Percentiles rank a stretch among this genome's conserved stretches.
These are phyloP conservation scores for Xestia xanthographa DNA, from an alignment of 2,888 invertebrate species.

Conservation along the genomic window DNA sequence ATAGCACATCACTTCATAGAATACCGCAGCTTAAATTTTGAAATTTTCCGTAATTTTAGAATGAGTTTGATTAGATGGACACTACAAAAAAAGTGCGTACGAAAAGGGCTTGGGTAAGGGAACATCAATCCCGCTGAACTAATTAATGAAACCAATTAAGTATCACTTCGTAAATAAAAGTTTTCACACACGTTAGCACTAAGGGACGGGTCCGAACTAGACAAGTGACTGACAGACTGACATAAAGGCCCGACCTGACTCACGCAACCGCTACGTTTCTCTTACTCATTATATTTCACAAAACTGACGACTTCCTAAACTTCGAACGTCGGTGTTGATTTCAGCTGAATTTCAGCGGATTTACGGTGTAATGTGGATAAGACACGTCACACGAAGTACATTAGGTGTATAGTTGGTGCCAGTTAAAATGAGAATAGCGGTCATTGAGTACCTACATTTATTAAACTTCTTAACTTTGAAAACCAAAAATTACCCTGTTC, in stretches of 20 bases:
- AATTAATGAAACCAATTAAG: conserved; percentile 42
- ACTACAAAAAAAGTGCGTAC: conserved; percentile 9
- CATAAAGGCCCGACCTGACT: conserved; percentile 70
- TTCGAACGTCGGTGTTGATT: conserved; percentile 56
- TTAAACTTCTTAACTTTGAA: no score
- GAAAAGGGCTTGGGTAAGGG: conserved; percentile 17
- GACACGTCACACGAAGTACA: background rate
- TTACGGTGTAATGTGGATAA: conserved; percentile 16
- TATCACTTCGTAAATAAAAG: conserved; percentile 32
- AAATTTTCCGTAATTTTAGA: background rate
- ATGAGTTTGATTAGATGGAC: background rate
- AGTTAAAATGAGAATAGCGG: no score
- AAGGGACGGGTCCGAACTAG: conserved; percentile 58
- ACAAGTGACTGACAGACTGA: conserved; percentile 74
- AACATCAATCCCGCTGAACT: background rate
- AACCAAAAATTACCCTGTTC: no score
- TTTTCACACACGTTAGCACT: conserved; percentile 42
- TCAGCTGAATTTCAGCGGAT: conserved; percentile 31
- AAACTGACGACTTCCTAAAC: conserved; percentile 70
- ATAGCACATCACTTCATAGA: background rate
- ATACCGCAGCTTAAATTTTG: background rate
- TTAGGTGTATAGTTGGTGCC: no score
- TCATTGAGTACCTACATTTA: no score
- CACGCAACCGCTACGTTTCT: conserved; percentile 77
- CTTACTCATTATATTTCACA: conserved; percentile 76